Base-by-base conservation (phyloP, 2,888 invertebrate species). In the Ganaspis brasiliensis region DNA sequence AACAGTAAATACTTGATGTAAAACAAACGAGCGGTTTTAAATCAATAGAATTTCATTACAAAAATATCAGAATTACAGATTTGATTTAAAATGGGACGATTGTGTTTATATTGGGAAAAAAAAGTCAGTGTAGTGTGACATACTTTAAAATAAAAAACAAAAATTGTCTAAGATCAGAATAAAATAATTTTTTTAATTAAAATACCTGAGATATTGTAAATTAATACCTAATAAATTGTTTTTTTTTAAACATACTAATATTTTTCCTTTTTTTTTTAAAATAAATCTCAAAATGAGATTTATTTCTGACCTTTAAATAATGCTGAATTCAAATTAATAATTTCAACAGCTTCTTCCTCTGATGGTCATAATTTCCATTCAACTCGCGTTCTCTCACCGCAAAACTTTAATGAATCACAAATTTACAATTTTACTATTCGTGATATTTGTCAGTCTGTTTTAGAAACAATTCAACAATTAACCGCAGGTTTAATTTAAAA, bases 41-140 rank as follows among this genome's bases (percentile, higher is more conserved):
- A 56, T 56, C 72, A 56, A 59, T 37, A 57, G 73, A 59, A 73
- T 59, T 21, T 59, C 49, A 59, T 59, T 73, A 63, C 2, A 63
- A 63, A 40, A 24, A 37, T 63, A 63, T 63, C 63, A 37, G 63
- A 63, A 63, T 63, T 21, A 63, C 63, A 63, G 21, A 63, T 63
- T 10, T 24, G 37, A 40, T 19, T 37, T 21, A 21, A 63, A 21
- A 1, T 37, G 37, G 63, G 37, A 63, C 63, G 21, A 40, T 40
- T 37, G 16, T 16, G 12, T 37, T 63, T 1, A 16, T 37, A 19
- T 63, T n/a, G n/a, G 9, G 2, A 1, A 16, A 35, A 59, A 31
- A 31, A 21, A 55, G 5, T 19, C n/a, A 16, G 52, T 12, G n/a
- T 35, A 52, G 6, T 16, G 52, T 14, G 56, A 56, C 5, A 0